Evolutionary conservation across 2,888 invertebrate species (phyloP).

Genomic region (Phanerotoma sp.): DNA sequence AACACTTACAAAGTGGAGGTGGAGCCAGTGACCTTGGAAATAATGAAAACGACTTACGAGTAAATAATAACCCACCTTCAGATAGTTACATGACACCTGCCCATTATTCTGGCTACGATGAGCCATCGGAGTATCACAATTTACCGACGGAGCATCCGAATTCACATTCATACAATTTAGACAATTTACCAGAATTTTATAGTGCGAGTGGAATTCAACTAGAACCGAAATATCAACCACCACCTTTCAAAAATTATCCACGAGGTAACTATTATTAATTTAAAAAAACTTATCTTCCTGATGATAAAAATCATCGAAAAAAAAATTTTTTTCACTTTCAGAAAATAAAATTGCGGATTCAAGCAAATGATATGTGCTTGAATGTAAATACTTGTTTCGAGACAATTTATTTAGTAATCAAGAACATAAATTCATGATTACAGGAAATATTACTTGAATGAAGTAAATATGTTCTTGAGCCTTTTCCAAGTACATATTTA

Average conservation of each 20-base stretch:
- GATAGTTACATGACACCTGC: conserved; percentile 54
- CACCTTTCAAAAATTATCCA: conserved; percentile 70
- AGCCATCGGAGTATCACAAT: conserved; percentile 62
- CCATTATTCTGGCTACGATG: conserved; percentile 59
- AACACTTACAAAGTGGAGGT: conserved; percentile 48
- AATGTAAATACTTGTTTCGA: too few relatives aligned
- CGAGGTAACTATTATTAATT: conserved; percentile 62
- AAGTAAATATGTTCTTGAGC: too few relatives aligned
- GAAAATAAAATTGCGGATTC: too few relatives aligned
- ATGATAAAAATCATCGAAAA: too few relatives aligned
- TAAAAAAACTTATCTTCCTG: background rate
- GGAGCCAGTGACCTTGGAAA: conserved; percentile 42
- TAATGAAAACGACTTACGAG: conserved; percentile 51
- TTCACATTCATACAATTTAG: conserved; percentile 64
- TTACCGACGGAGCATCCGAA: conserved; percentile 59
- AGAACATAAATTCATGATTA: too few relatives aligned
- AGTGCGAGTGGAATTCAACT: conserved; percentile 62
- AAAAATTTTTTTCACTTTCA: too few relatives aligned
- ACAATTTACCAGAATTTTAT: conserved; percentile 75
- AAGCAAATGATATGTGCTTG: too few relatives aligned
- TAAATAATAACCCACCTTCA: conserved; percentile 41
- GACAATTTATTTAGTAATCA: too few relatives aligned
- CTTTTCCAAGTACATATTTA: too few relatives aligned
- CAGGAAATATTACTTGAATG: too few relatives aligned
- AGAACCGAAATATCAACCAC: conserved; percentile 74